Percentiles rank a stretch among this genome's conserved stretches.
These are phyloP conservation scores for Brevimyrus niger DNA, from an alignment of 2,113 vertebrate genomes.

Conservation along the genomic window DNA sequence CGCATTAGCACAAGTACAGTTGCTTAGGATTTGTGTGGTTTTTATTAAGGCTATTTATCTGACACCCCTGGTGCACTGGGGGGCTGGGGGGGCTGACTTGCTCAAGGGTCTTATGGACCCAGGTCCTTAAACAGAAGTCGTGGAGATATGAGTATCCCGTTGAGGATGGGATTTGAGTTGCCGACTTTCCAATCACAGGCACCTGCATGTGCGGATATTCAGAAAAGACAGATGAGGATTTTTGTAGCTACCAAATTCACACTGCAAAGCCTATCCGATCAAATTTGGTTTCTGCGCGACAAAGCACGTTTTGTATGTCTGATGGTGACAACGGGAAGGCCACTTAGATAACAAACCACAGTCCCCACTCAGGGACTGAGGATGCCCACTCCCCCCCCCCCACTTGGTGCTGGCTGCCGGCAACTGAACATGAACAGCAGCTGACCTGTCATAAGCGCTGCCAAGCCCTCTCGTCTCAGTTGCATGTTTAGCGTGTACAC, in stretches of 20 bases:
- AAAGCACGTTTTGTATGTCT: background rate
- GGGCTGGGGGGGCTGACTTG: too few species aligned
- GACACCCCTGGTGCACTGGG: background rate
- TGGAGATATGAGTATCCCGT: too few species aligned
- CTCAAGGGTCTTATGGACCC: background rate
- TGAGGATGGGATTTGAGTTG: background rate
- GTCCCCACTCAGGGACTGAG: background rate
- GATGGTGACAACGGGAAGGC: background rate
- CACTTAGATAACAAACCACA: background rate
- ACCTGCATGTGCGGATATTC: background rate
- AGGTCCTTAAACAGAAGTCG: too few species aligned
- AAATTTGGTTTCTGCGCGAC: background rate
- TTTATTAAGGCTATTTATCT: background rate
- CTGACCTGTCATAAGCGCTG: background rate
- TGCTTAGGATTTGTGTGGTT: too few species aligned
- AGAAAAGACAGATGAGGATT: background rate
- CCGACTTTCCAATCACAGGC: background rate
- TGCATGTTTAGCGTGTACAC: background rate
- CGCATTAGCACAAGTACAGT: background rate
- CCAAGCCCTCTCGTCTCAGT: background rate
- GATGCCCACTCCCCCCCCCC: background rate
- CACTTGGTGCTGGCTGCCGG: background rate
- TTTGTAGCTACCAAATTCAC: background rate
- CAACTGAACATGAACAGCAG: background rate
- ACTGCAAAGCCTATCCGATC: background rate